phyloP scores from a whole-genome alignment of 64 coral and sea anemone species.

The Acropora yongei region DNA sequence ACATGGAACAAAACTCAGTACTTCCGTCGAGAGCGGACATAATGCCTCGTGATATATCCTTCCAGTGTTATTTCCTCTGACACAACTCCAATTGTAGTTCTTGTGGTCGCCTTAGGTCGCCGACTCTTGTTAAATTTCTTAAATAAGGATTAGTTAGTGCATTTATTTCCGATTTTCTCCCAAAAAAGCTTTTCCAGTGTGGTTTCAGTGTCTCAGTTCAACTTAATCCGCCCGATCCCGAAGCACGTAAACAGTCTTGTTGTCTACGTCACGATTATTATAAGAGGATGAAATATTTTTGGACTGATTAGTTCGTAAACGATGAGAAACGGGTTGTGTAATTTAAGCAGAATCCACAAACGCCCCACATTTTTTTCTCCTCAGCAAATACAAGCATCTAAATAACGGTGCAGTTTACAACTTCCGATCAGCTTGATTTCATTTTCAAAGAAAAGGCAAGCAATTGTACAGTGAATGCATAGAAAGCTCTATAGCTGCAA shows the following conservation, averaged over 20 bases:
- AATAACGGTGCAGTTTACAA: background rate
- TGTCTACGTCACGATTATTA: constrained; percentile 21
- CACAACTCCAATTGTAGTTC: background rate
- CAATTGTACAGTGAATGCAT: background rate
- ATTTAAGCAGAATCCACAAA: background rate
- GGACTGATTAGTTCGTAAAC: constrained; percentile 35
- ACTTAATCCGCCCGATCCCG: background rate
- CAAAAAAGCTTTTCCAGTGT: background rate
- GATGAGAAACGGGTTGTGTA: constrained; percentile 10
- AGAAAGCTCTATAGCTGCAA: background rate
- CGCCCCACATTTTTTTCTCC: background rate
- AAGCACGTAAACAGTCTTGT: constrained; percentile 13
- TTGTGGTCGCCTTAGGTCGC: background rate
- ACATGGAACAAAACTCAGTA: background rate
- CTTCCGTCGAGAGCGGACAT: too few species aligned
- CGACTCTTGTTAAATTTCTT: background rate
- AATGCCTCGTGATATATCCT: too few species aligned
- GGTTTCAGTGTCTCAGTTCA: background rate
- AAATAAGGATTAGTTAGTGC: background rate
- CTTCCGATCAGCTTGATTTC: background rate
- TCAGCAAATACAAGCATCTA: background rate
- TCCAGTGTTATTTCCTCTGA: background rate
- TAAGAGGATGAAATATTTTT: constrained; percentile 31
- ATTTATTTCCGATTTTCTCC: background rate
- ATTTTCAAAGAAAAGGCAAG: constrained; percentile 2